These are phyloP conservation scores for Mirza zaza DNA, from an alignment of 2,113 vertebrate species.

Conservation along the genomic window DNA sequence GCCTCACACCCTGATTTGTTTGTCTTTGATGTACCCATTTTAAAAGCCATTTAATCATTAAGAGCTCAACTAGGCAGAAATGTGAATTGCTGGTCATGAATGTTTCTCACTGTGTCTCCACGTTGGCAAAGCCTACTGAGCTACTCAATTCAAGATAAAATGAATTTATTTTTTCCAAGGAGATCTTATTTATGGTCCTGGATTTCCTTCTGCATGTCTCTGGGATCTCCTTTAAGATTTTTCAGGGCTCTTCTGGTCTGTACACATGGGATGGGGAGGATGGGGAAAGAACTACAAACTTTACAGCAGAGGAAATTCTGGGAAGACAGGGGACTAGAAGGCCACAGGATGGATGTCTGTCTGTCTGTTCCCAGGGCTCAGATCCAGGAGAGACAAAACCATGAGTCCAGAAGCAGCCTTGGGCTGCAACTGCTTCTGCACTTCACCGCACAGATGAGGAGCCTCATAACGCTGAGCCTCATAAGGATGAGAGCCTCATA, in stretches of 20 bases:
- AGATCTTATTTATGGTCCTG: conserved; percentile 57
- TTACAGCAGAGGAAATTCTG: background rate
- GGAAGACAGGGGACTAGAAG: background rate
- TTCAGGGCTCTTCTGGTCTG: background rate
- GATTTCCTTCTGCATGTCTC: conserved; percentile 9
- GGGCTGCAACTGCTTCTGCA: background rate
- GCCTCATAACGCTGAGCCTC: no score
- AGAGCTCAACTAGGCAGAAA: background rate
- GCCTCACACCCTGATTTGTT: background rate
- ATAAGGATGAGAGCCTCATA: no score
- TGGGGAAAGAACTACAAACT: background rate
- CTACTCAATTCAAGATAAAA: conserved; percentile 38
- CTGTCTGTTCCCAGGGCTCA: background rate
- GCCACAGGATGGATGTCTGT: no score
- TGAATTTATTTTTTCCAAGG: conserved; percentile 39
- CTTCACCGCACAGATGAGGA: background rate
- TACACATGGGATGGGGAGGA: background rate
- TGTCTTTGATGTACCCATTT: conserved; percentile 36
- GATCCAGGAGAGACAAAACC: background rate
- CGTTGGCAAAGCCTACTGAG: background rate
- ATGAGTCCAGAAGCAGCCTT: background rate
- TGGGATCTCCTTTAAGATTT: background rate
- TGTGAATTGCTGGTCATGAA: background rate
- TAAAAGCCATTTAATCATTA: conserved; percentile 32
- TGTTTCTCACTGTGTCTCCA: conserved; percentile 18